Base-by-base conservation (phyloP, 2,888 invertebrate species). In the Macroteleia sp. region DNA sequence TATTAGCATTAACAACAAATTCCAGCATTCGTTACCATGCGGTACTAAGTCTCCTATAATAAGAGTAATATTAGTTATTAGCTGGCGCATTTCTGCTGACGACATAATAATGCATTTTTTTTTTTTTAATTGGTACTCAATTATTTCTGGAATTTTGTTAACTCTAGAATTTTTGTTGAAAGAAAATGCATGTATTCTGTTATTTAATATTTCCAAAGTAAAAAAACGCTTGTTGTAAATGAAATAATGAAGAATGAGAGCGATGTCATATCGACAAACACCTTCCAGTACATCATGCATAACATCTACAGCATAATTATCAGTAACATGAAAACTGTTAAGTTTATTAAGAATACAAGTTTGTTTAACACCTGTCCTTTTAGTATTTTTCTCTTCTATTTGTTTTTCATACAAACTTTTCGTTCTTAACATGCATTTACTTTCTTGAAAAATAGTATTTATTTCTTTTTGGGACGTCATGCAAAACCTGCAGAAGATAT, bases 271-370 rank as follows among this genome's bases (percentile, higher is more conserved):
- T 12, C 12, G 6, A 36, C 39, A 48, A 4, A 48, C 41, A 17
- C 39, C 56, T 30, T 64, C 66, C 1, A 59, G 8, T 8, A 61
- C 1, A 32, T 77, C 77, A 36, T 77, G 71, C 48, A 77, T 39
- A 5, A 44, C n/a, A 41, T 66, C 56, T 3, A 56, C 56, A 28
- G 14, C 28, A 20, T 12, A 54, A 57, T 77, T 77, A 12, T 61
- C 14, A 10, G 16, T 9, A 1, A 59, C 46, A 12, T 69, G 69
- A 50, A 73, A 77, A n/a, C n/a, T n/a, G n/a, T n/a, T n/a, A n/a
- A n/a, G n/a, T n/a, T n/a, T n/a, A n/a, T n/a, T n/a, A n/a, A n/a
- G n/a, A n/a, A n/a, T n/a, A n/a, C n/a, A n/a, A n/a, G n/a, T n/a
- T n/a, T n/a, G n/a, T n/a, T n/a, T n/a, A n/a, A n/a, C n/a, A n/a